Evolutionary conservation across 2,797 vertebrate species (phyloP), one percentile per base, ranked within the genome.

Genomic region (Eutrigla gurnardus): DNA sequence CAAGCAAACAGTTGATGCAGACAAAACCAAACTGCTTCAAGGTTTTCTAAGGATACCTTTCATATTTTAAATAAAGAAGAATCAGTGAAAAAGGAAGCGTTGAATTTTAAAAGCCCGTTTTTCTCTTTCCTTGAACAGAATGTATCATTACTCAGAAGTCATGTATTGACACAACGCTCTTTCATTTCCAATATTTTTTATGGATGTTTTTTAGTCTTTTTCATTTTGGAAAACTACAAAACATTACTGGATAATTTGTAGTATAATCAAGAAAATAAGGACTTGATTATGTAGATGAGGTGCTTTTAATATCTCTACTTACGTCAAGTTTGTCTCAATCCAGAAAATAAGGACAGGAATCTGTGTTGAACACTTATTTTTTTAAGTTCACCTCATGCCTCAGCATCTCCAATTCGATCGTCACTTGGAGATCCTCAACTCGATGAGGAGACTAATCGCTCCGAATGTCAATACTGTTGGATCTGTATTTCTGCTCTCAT

Each of bases 401-500:
- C 32, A 55, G 37, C 37, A 55, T 39, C 37, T 58, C 52, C 14
- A 39, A 54, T 45, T 60, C 17, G 37, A 10, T 50, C 10, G 6
- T 68, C 66, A 55, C 63, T 70, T 7, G 46, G 47, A 63, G 63
- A 52, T 14, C 57, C 66, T 72, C 32, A 68, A 46, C 46, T 64
- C 5, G 1, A 57, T 3, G 9, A 53, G 35, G 72, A 40, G 70
- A 60, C 66, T 53, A 40, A 53, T 86, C 74, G 53, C 43, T 78
- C 40, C 2, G 0, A 25, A 7, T 74, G 59, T 77, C 82, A 70
- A 73, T 82, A 71, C 47, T 1, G 5, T 4, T 70, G 54, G 78
- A 70, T 50, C 52, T 47, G 63, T 42, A 42, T 81, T 75, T 86
- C 62, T 65, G 62, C 66, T 81, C 65, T 82, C 77, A 77, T 86